phyloP scores from a whole-genome alignment of 2,797 vertebrate species.

The Gallirallus australis region DNA sequence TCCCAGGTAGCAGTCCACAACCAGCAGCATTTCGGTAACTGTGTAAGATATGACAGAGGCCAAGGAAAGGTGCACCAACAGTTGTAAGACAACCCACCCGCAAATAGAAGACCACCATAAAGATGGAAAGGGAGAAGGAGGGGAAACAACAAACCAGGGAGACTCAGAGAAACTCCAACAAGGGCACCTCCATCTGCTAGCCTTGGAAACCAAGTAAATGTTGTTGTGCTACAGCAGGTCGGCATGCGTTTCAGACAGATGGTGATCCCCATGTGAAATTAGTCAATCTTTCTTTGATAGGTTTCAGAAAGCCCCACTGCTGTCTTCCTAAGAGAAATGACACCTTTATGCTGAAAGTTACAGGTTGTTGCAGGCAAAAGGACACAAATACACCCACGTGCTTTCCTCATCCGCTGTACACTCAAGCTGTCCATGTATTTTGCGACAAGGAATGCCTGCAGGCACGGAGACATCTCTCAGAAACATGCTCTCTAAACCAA shows the following conservation, averaged over 20 bases:
- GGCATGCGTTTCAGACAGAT: not conserved
- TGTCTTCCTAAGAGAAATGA: not conserved
- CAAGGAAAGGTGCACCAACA: conserved; percentile 54
- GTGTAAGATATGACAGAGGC: conserved; percentile 60
- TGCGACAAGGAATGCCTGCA: not conserved
- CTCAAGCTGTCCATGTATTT: not conserved
- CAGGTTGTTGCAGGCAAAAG: not conserved
- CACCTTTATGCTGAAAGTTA: not conserved
- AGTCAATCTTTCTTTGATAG: not conserved
- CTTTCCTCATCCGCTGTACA: not conserved
- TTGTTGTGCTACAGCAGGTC: not conserved
- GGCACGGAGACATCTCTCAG: not conserved
- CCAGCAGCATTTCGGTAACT: conserved; percentile 39
- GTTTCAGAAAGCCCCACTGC: not conserved
- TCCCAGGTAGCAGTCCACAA: conserved; percentile 30
- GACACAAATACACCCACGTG: not conserved
- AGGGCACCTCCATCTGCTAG: not conserved
- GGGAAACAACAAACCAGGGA: not conserved
- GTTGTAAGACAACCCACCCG: not conserved
- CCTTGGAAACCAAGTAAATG: not conserved
- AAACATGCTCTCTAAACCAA: not conserved
- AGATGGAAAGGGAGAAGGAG: not conserved
- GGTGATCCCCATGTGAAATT: not conserved
- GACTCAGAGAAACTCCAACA: not conserved
- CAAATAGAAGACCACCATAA: not conserved